Conservation (phyloP, 2,113 vertebrate species). For the Anseranas semipalmata region DNA sequence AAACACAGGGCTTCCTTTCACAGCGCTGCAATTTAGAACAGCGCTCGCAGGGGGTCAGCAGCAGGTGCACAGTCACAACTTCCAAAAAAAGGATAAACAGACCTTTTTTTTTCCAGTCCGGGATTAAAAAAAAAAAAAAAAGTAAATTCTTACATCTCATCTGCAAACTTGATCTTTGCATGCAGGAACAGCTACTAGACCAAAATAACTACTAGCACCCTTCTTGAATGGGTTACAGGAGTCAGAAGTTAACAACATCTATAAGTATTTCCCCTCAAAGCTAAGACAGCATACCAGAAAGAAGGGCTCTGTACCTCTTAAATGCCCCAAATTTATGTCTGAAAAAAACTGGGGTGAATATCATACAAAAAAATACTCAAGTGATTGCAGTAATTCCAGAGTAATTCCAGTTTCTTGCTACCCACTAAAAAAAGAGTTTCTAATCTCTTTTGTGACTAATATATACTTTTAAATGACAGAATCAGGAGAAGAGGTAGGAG, state of each 20-base stretch:
- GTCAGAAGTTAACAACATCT: not conserved
- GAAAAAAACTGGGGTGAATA: not conserved
- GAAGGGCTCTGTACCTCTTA: not conserved
- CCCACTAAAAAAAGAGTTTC: not conserved
- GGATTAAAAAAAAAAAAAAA: not conserved
- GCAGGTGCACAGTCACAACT: constrained; percentile 7
- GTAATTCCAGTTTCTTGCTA: not conserved
- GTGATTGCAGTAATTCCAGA: not conserved
- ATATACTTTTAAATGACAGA: not conserved
- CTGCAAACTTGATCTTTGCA: not conserved
- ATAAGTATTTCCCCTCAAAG: not conserved
- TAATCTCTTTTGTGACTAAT: not conserved
- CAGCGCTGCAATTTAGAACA: not conserved
- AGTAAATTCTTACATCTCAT: not conserved
- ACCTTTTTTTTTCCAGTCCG: not conserved
- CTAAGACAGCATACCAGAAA: not conserved
- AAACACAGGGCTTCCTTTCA: not conserved
- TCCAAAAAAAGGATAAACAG: not conserved
- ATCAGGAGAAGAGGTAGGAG: not conserved
- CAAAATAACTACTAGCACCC: not conserved
- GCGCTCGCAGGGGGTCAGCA: not conserved
- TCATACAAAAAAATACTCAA: not conserved
- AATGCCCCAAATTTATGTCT: not conserved
- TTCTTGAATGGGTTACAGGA: not conserved
- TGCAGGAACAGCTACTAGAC: not conserved